phyloP scores from a whole-genome alignment of 92 coral and sea anemone genomes.

The Parazoanthus darwini region DNA sequence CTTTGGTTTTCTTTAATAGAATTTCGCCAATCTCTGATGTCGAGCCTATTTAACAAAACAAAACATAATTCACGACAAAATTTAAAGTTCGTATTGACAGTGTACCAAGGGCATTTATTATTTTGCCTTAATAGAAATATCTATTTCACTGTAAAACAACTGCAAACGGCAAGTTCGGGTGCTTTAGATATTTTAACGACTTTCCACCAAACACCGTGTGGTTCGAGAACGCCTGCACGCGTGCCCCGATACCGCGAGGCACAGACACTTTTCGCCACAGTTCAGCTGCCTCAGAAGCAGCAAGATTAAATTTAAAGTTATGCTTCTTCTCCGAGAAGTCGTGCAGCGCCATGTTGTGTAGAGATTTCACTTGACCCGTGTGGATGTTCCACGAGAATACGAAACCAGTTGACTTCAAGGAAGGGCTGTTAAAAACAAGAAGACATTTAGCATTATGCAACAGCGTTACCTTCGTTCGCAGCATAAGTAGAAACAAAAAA shows the following conservation, averaged over 20 bases:
- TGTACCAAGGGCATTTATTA: no score
- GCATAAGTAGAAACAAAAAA: no score
- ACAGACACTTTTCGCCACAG: slow-evolving; percentile 54
- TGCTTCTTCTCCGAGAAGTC: slow-evolving; percentile 59
- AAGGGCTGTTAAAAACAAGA: slow-evolving; percentile 56
- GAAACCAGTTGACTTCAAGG: slow-evolving; percentile 75
- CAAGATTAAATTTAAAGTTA: slow-evolving; percentile 57
- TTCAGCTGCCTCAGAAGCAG: slow-evolving; percentile 55
- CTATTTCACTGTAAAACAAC: slow-evolving; percentile 47
- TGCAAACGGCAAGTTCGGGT: slow-evolving; percentile 85
- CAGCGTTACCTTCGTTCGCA: no score
- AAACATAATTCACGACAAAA: neutral
- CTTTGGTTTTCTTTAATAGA: no score
- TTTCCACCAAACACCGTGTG: slow-evolving; percentile 82
- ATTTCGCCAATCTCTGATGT: no score
- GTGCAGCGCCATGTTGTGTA: slow-evolving; percentile 59
- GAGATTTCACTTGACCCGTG: slow-evolving; percentile 65
- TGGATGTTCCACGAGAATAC: slow-evolving; percentile 84
- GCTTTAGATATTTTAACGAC: slow-evolving; percentile 71
- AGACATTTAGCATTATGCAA: no score
- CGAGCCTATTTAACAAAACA: neutral
- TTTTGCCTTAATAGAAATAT: neutral
- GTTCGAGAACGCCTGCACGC: slow-evolving; percentile 80
- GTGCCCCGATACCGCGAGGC: slow-evolving; percentile 60
- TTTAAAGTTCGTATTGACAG: no score